phyloP scores from a whole-genome alignment of 92 coral and sea anemone genomes.

The Zoanthus gigantus region DNA sequence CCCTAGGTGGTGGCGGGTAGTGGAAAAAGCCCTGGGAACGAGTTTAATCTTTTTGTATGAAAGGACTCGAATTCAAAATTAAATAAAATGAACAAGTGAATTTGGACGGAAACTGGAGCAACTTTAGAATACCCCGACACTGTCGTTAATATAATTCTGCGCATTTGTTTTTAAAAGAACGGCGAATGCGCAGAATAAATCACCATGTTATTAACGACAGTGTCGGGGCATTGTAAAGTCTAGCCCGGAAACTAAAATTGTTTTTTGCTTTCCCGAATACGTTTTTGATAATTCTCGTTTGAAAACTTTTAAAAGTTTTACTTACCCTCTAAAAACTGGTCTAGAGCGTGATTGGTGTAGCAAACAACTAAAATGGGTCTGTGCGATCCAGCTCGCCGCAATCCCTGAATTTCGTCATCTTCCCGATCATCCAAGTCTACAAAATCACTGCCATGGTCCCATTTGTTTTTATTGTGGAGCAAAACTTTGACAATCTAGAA shows the following conservation, averaged over 20 bases:
- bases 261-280: neutral
- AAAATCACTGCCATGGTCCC: conserved; percentile 80
- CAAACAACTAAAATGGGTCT: conserved; percentile 93
- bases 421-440: conserved; percentile 14
- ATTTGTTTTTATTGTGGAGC: conserved; percentile 82
- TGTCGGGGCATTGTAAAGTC: too few relatives aligned
- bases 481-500: conserved; percentile 87
- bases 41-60: neutral
- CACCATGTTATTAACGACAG: too few relatives aligned
- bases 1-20: too few relatives aligned
- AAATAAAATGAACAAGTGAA: neutral
- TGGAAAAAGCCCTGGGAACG: neutral
- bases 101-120: neutral
- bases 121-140: too few relatives aligned
- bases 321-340: conserved; percentile 91
- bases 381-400: conserved; percentile 24
- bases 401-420: neutral
- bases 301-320: neutral
- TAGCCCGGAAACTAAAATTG: neutral
- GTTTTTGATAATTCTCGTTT: neutral
- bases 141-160: too few relatives aligned
- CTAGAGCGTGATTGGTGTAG: conserved; percentile 96
- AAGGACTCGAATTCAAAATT: too few relatives aligned
- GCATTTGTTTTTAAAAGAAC: too few relatives aligned
- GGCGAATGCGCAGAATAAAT: too few relatives aligned